Evolutionary conservation across 1,140 invertebrate species (phyloP), one percentile per base, ranked within the genome.

Genomic region (Ruditapes philippinarum): DNA sequence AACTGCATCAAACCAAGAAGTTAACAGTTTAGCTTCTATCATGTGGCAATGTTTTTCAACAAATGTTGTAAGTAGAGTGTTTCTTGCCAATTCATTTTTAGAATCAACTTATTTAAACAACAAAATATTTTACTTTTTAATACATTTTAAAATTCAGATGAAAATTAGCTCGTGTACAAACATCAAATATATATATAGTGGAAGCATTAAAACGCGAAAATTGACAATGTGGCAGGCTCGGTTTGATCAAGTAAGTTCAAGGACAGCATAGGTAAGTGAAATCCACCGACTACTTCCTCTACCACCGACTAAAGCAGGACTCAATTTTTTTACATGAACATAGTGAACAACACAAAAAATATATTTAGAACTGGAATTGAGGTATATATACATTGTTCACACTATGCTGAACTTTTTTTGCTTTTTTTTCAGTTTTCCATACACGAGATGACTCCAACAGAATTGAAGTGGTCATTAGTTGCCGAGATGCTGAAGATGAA

Each of bases 11-110:
- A 91, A 85, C 60, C 90, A 91, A 49, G 73, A 78, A 9, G 51
- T 54, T 81, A 28, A 38, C 68, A 62, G 80, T 31, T 54, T 85
- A 7, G 90, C 79, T 12, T 81, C 86, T 17, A 73, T 86, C 7
- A 70, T 89, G 60, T 91, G 90, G 90, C 80, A 89, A 36, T 91
- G 90, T 78, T 89, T 57, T 76, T 86, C 73, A 33, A 86, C 80
- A 42, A 57, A 91, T 81, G 87, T 86, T 60, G 86, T 89, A 60
- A 70, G 80, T 57, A 19, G n/a, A 57, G 17, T 57, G 51, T 57
- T 57, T 19, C n/a, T n/a, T n/a, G n/a, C n/a, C n/a, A n/a, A 76
- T 76, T 76, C 42, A n/a, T 1, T 19, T n/a, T 42, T 38, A 38
- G 17, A n/a, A 22, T 33, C 0, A 1, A 9, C 36, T 1, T 12